phyloP scores from a whole-genome alignment of 1,140 invertebrate genomes.

The Archivesica marissinica region DNA sequence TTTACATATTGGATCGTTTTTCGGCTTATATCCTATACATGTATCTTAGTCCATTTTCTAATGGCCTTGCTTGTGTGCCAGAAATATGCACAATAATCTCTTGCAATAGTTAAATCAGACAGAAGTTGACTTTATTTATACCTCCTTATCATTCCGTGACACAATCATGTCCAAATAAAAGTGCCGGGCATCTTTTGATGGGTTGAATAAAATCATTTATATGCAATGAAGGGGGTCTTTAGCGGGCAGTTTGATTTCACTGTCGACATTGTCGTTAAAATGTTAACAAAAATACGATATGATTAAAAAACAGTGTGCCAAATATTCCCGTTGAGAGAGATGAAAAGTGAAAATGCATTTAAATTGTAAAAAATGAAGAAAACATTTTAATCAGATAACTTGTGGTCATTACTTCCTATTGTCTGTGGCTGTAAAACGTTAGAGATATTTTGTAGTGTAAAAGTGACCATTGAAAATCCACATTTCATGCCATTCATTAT shows the following conservation, averaged over 20 bases:
- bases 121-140: slow-evolving; percentile 8
- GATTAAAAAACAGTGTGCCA: slow-evolving; percentile 13
- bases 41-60: too few relatives aligned
- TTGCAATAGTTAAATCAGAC: too few relatives aligned
- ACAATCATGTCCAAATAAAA: slow-evolving; percentile 39
- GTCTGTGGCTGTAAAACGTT: slow-evolving; percentile 27
- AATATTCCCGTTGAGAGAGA: background rate
- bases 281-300: slow-evolving; percentile 34
- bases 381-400: slow-evolving; percentile 39
- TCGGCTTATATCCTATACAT: too few relatives aligned
- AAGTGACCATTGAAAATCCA: slow-evolving; percentile 18
- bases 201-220: slow-evolving; percentile 44
- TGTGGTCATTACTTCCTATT: slow-evolving; percentile 29
- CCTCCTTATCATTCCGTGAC: slow-evolving; percentile 30
- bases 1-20: too few relatives aligned
- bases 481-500: slow-evolving; percentile 28
- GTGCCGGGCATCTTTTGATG: slow-evolving; percentile 6
- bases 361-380: slow-evolving; percentile 55
- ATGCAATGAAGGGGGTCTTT: slow-evolving; percentile 3
- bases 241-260: slow-evolving; percentile 6
- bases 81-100: too few relatives aligned
- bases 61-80: too few relatives aligned
- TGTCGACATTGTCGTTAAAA: slow-evolving; percentile 19
- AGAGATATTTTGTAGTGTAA: background rate
- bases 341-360: slow-evolving; percentile 62